Conservation (phyloP, 2,888 invertebrate genomes). For the Phyllotreta cruciferae region DNA sequence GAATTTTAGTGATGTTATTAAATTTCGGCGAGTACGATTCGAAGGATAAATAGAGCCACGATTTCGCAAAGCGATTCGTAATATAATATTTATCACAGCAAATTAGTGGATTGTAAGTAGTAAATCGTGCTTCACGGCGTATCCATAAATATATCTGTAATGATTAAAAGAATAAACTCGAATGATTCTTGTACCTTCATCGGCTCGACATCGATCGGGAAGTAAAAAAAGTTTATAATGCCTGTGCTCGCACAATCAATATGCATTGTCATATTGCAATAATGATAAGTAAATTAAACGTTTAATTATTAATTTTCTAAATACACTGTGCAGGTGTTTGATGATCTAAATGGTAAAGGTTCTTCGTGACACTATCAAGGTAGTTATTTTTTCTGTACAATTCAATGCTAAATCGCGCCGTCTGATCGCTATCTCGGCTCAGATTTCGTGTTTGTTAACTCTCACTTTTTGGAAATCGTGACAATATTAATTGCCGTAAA, state of each 20-base stretch:
- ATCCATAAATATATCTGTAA: constrained; percentile 34
- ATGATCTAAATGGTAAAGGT: constrained; percentile 45
- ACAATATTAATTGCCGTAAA: constrained; percentile 35
- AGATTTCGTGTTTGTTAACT: constrained; percentile 35
- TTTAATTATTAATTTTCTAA: constrained; percentile 38
- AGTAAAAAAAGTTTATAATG: constrained; percentile 20
- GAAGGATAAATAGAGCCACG: constrained; percentile 26
- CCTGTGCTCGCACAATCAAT: constrained; percentile 18
- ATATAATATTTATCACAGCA: constrained; percentile 26
- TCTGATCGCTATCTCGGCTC: constrained; percentile 39
- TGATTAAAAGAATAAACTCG: constrained; percentile 25
- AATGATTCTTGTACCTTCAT: constrained; percentile 26
- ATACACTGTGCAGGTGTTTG: constrained; percentile 42
- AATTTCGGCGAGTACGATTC: no score
- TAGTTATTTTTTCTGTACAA: constrained; percentile 46
- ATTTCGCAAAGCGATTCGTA: constrained; percentile 28
- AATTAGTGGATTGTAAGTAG: constrained; percentile 31
- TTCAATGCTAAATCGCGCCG: constrained; percentile 39
- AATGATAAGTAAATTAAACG: constrained; percentile 33
- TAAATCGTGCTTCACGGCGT: constrained; percentile 35
- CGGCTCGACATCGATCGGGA: neutral
- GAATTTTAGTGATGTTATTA: no score
- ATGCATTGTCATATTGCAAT: constrained; percentile 35
- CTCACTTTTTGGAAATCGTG: constrained; percentile 48
- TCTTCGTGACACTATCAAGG: constrained; percentile 52